A percentile compares a stretch with the other conserved stretches of the same genome.
phyloP scores from a whole-genome alignment of 2,113 vertebrate species.

The Anolis carolinensis region DNA sequence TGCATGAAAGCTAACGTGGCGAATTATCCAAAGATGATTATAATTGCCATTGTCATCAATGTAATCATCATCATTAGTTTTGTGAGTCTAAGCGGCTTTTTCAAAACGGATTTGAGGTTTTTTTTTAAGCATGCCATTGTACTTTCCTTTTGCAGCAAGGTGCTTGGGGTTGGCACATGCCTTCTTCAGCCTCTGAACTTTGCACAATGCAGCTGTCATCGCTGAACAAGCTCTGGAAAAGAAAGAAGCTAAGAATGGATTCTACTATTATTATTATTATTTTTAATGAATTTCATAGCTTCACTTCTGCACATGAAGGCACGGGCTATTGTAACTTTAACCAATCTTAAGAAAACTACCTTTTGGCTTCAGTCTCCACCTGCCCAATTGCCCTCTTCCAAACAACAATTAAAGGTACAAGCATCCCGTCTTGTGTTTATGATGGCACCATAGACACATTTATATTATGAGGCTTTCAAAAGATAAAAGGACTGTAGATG shows the following conservation, averaged over 20 bases:
- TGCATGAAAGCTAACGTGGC: conserved; percentile 66
- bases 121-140: conserved; percentile 59
- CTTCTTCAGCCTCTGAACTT: conserved; percentile 68
- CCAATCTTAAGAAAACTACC: too few species aligned
- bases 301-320: background rate
- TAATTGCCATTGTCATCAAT: conserved; percentile 72
- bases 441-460: too few species aligned
- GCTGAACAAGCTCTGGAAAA: conserved; percentile 43
- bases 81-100: conserved; percentile 68
- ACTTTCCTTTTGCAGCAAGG: conserved; percentile 62
- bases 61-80: conserved; percentile 71
- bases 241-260: conserved; percentile 52
- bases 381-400: too few species aligned
- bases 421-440: too few species aligned
- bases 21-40: conserved; percentile 74
- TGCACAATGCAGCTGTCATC: conserved; percentile 60
- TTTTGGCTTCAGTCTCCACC: too few species aligned
- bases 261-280: conserved; percentile 20
- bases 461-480: too few species aligned
- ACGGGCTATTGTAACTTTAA: too few species aligned
- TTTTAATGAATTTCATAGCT: background rate
- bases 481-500: too few species aligned
- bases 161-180: conserved; percentile 57
- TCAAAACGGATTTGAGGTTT: conserved; percentile 62
- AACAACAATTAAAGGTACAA: too few species aligned